phyloP scores from a whole-genome alignment of 2,113 vertebrate species.

The Trogon surrucura region DNA sequence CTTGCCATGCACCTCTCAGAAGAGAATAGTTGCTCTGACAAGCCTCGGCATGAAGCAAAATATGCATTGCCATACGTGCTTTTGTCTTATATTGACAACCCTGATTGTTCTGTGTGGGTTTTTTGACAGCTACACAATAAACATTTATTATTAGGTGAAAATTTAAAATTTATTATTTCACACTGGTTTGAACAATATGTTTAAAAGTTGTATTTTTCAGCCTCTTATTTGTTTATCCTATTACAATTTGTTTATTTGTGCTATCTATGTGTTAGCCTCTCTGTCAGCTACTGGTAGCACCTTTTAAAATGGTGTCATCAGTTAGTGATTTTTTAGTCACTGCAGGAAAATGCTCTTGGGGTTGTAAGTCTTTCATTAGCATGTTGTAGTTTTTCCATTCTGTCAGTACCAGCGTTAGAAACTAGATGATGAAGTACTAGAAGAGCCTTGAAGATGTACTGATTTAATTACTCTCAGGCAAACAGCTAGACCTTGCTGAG shows the following conservation, averaged over 20 bases:
- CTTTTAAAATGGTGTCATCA: not conserved
- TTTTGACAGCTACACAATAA: not conserved
- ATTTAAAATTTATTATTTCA: not conserved
- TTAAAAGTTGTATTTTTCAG: not conserved
- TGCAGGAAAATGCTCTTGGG: not conserved
- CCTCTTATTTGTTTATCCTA: not conserved
- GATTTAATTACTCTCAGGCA: conserved; percentile 5
- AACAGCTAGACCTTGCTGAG: not conserved
- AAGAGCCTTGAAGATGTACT: not conserved
- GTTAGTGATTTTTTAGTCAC: not conserved
- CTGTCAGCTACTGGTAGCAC: not conserved
- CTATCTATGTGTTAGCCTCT: not conserved
- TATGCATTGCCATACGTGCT: not conserved
- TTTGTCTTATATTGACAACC: not conserved
- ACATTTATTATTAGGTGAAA: not conserved
- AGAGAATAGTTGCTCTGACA: conserved; percentile 7
- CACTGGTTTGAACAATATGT: not conserved
- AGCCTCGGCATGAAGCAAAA: conserved; percentile 5
- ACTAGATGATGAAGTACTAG: not conserved
- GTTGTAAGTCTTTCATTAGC: not conserved
- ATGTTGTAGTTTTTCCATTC: not conserved
- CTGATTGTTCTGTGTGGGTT: not conserved
- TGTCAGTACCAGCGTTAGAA: not conserved
- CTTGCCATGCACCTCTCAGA: not conserved
- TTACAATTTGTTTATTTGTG: not conserved